Base-by-base conservation (phyloP, 2,113 vertebrate species). In the Ophthalmolycus amberensis region DNA sequence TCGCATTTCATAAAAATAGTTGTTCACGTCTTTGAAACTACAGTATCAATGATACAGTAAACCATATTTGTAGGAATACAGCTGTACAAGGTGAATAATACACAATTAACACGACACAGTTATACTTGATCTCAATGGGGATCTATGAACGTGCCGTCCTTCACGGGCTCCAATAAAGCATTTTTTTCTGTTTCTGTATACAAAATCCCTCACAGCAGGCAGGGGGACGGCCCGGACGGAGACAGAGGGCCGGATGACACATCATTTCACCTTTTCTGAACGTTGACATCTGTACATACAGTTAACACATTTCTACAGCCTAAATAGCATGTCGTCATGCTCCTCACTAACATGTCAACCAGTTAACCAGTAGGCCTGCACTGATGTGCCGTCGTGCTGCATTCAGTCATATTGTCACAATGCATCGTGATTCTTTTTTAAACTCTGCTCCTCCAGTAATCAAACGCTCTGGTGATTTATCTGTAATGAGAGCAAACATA, bases 1-100 rank as follows among this genome's bases (percentile, higher is more conserved):
- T 98, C 96, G 97, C 97, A 96, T 98, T 98, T 99, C 98, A 99
- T 99, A 99, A 99, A 99, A 99, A 99, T 99, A 99, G 97, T 99
- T 99, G 97, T 97, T 99, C 97, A 98, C 97, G 97, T 97, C 97
- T 99, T 99, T 99, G 97, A 99, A 97, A 98, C 97, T 99, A 94
- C 94, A 94, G 94, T 94, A 98, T 99, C 94, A 94, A 95, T 99
- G 98, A 99, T 99, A 98, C 97, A 99, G 98, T 97, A 97, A 98
- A 99, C 97, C 98, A 98, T 98, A 99, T 99, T 98, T 99, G 98
- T 99, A 99, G 97, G 97, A 97, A 97, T 98, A 98, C 97, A 99
- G 96, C 98, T 99, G 98, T 99, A 99, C 97, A 99, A 95, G 97
- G 97, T 98, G 98, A 91, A 93, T 91, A 98, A 97, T 98, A 98